These are phyloP conservation scores for Machimus rusticus DNA, from an alignment of 2,888 invertebrate genomes.

Conservation along the genomic window DNA sequence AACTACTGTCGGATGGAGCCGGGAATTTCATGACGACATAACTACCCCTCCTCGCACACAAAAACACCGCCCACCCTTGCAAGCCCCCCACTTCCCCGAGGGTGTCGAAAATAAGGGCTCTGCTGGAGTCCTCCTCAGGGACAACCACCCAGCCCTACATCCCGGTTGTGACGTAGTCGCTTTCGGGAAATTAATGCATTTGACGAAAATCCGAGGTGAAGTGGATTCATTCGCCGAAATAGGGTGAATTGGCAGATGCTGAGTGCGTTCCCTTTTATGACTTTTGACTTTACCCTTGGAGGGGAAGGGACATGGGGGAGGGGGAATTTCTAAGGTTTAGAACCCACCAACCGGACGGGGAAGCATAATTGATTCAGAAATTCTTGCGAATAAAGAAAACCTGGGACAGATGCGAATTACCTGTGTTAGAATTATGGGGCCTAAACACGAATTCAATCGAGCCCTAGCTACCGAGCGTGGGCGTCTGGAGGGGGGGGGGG, in stretches of 20 bases:
- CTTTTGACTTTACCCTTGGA: not conserved
- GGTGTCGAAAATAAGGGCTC: not conserved
- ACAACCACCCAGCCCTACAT: not conserved
- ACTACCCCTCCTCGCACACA: not conserved
- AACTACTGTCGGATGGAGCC: not conserved
- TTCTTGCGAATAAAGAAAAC: not conserved
- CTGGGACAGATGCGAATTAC: not conserved
- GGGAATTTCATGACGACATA: not conserved
- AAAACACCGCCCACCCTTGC: not conserved
- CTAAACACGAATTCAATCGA: not conserved
- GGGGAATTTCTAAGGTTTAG: not conserved
- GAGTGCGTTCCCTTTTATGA: not conserved
- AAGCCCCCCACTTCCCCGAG: not conserved
- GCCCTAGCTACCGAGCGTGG: not conserved
- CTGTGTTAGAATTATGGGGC: not conserved
- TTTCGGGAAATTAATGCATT: constrained; percentile 9
- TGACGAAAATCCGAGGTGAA: constrained; percentile 12
- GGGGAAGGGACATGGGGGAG: not conserved
- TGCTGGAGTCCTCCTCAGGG: not conserved
- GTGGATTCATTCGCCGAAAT: not conserved
- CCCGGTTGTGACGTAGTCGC: not conserved
- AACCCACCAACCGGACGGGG: not conserved
- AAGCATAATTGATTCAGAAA: constrained; percentile 3
- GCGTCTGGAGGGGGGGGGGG: not conserved
- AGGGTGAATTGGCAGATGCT: not conserved